A percentile compares a stretch with the other conserved stretches of the same genome.
These are phyloP conservation scores for Megathymus violae DNA, from an alignment of 1,140 invertebrate genomes.

Conservation along the genomic window DNA sequence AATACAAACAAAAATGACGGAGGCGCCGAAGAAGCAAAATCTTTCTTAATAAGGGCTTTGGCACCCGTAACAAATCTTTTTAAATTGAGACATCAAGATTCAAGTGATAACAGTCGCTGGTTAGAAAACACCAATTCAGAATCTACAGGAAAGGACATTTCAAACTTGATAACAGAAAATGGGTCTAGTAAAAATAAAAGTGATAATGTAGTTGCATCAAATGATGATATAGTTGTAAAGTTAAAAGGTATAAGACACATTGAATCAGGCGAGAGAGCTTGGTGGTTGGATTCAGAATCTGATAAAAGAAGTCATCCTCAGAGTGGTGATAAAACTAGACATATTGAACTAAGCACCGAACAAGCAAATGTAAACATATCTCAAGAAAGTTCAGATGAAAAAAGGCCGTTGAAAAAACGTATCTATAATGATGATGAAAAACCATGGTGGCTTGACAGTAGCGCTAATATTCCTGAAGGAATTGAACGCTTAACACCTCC, in stretches of 20 bases:
- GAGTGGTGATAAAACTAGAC: conserved; percentile 84
- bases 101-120: conserved; percentile 73
- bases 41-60: conserved; percentile 88
- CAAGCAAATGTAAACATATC: conserved; percentile 54
- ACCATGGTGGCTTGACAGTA: conserved; percentile 86
- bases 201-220: conserved; percentile 67
- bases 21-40: conserved; percentile 87
- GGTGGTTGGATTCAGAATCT: conserved; percentile 84
- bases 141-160: conserved; percentile 64
- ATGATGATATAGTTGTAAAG: conserved; percentile 74
- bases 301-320: conserved; percentile 49
- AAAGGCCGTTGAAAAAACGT: conserved; percentile 63
- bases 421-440: conserved; percentile 84
- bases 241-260: conserved; percentile 79
- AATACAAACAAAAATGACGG: conserved; percentile 78
- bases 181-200: conserved; percentile 61
- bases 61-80: conserved; percentile 88
- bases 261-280: conserved; percentile 84
- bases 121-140: conserved; percentile 63
- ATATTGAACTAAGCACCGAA: conserved; percentile 84
- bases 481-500: conserved; percentile 79
- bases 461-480: conserved; percentile 84
- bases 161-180: conserved; percentile 68
- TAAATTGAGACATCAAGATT: conserved; percentile 84
- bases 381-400: conserved; percentile 49